Percentiles rank a stretch among this genome's conserved stretches.
These are phyloP conservation scores for Vulpes vulpes DNA, from an alignment of 2,113 vertebrate species.

Conservation along the genomic window DNA sequence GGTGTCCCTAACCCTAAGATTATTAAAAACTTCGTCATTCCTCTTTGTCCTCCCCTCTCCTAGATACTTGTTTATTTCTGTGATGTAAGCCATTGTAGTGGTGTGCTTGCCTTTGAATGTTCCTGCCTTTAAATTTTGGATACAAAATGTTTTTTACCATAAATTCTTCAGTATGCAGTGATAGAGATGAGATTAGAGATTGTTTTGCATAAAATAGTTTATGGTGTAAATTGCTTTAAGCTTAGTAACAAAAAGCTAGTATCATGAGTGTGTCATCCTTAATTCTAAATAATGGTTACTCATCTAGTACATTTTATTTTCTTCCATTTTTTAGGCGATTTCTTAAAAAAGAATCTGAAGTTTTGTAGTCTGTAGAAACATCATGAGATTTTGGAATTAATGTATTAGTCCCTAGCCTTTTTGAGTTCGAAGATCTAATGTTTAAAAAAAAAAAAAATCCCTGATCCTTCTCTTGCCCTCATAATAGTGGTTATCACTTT, in stretches of 20 bases:
- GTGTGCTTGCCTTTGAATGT: neutral
- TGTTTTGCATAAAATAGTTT: slow-evolving; percentile 32
- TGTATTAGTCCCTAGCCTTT: slow-evolving; percentile 20
- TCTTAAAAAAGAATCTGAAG: slow-evolving; percentile 13
- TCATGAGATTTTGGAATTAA: neutral
- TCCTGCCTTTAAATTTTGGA: slow-evolving; percentile 50
- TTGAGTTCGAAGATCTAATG: neutral
- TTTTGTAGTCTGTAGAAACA: neutral
- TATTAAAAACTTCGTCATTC: neutral
- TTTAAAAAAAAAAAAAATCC: neutral
- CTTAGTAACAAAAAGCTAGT: slow-evolving; percentile 27
- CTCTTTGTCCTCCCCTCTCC: neutral
- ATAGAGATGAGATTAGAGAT: slow-evolving; percentile 34
- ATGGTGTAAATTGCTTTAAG: neutral
- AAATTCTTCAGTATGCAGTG: neutral
- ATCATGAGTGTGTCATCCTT: slow-evolving; percentile 23
- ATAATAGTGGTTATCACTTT: neutral
- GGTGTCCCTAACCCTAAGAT: neutral
- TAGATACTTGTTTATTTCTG: neutral
- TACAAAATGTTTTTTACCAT: neutral
- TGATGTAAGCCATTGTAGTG: neutral
- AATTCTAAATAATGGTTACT: slow-evolving; percentile 26
- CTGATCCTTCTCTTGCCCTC: neutral
- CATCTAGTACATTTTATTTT: slow-evolving; percentile 17
- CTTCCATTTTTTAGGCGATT: slow-evolving; percentile 36